Evolutionary conservation across 2,888 invertebrate species (phyloP).

Genomic region (Drosophila fulvimacula): DNA sequence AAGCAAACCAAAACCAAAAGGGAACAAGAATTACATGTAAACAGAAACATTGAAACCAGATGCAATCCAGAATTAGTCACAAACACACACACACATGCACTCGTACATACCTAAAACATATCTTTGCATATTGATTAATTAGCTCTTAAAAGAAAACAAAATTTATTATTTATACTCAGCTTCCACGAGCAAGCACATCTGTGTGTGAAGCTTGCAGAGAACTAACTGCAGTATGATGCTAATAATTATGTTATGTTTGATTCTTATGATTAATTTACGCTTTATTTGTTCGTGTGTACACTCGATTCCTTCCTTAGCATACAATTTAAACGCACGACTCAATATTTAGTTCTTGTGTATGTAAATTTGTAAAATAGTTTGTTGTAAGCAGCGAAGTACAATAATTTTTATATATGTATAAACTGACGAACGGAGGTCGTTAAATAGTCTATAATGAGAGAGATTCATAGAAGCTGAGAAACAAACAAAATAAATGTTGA

Average conservation of each 20-base stretch:
- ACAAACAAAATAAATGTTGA: conserved; percentile 46
- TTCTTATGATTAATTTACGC: conserved; percentile 39
- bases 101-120: conserved; percentile 61
- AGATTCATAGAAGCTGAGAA: conserved; percentile 61
- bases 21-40: conserved; percentile 62
- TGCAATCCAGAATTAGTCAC: conserved; percentile 46
- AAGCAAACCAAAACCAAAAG: conserved; percentile 40
- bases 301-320: conserved; percentile 64
- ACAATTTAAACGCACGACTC: conserved; percentile 49
- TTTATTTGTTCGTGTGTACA: conserved; percentile 48
- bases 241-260: conserved; percentile 27
- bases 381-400: conserved; percentile 80
- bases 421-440: conserved; percentile 48
- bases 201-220: conserved; percentile 47
- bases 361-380: conserved; percentile 78
- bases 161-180: conserved; percentile 52
- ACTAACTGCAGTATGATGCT: conserved; percentile 24
- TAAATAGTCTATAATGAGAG: conserved; percentile 64
- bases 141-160: conserved; percentile 50
- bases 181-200: conserved; percentile 41
- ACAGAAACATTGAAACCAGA: conserved; percentile 34
- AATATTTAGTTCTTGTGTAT: conserved; percentile 64
- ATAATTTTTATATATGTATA: conserved; percentile 72
- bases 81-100: conserved; percentile 18
- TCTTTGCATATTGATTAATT: conserved; percentile 67